Base-by-base conservation (phyloP, 2,888 invertebrate species). In the Timandra comae region DNA sequence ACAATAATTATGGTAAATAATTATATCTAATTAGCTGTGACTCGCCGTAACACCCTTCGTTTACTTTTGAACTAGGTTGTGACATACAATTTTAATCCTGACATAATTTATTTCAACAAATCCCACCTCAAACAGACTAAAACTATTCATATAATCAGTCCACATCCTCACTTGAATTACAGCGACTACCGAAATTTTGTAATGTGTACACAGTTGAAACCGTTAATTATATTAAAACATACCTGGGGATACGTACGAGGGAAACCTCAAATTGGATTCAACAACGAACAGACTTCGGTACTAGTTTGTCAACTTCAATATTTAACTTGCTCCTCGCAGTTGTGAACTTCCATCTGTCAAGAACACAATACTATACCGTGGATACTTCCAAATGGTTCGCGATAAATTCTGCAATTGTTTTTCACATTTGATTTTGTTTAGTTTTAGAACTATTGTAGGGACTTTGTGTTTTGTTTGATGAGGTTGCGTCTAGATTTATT, bases 301-400 rank as follows among this genome's bases (percentile, higher is more conserved):
- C 50, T 52, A 71, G 70, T 74, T 76, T 67, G 72, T 70, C 71
- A 74, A 75, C 65, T 75, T 64, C 65, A 74, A 74, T 77, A 76
- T 77, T 77, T 71, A 69, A 73, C 71, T 75, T 75, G 67, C 49
- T 56, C 65, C 55, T 56, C 56, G 59, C 60, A 69, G 66, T 70
- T 65, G 43, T 48, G 41, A 65, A 70, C 56, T 69, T 65, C 51
- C 62, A 51, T 56, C 63, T 64, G 59, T 61, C 59, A 58, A 52
- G 69, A 66, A 64, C 61, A 72, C 71, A 71, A 68, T 67, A 51
- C 56, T 11, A 11, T 6, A 22, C 40, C 52, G 44, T 36, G 50
- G 54, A 52, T 52, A 56, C 55, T 56, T 49, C 34, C 33, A 42
- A 55, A 49, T 58, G 46, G 56, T 58, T 44, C 52, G 42, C 43